Evolutionary conservation across 2,113 vertebrate genomes (phyloP), one percentile per base, ranked within the genome.

Genomic region (Girardinichthys multiradiatus): DNA sequence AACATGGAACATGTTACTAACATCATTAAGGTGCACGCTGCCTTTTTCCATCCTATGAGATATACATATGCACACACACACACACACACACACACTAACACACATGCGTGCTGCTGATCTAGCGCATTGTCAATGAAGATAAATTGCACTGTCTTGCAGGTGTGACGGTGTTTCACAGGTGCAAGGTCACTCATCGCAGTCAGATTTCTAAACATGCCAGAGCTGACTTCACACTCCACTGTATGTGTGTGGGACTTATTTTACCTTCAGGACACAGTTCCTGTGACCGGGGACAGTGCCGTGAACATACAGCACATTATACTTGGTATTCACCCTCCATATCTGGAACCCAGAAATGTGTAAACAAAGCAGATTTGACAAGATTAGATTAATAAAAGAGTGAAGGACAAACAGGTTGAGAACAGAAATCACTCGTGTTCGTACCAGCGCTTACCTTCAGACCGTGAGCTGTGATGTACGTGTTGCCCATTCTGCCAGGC

Each of bases 221-320:
- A 48, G 76, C 58, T 62, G n/a, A 81, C 73, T 77, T 79, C 45
- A 71, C 35, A 68, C 62, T 42, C 60, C 15, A 62, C 24, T 26
- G 51, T 42, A 37, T 61, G 30, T 64, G 60, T 28, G 67, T 59
- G 61, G 65, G 48, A 64, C 80, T 76, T 73, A 79, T 81, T 94
- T 60, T 94, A 99, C 98, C 97, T 99, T 99, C 69, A 99, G 94
- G 76, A 98, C 90, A 86, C 97, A 98, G 86, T 96, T 99, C 27
- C 57, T 95, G 92, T 99, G 96, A 28, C 98, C 98, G 4, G 98
- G 98, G 39, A 99, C 95, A 29, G 95, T 96, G 0, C 98, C 98
- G 66, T 97, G 90, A 21, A 99, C 94, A 27, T 98, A 99, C 79
- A 99, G 94, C 64, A 99, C 91, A 67, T 98, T 95, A 67, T 94